These are phyloP conservation scores for Drosophila mauritiana DNA, from an alignment of 1,140 invertebrate genomes.

Conservation along the genomic window DNA sequence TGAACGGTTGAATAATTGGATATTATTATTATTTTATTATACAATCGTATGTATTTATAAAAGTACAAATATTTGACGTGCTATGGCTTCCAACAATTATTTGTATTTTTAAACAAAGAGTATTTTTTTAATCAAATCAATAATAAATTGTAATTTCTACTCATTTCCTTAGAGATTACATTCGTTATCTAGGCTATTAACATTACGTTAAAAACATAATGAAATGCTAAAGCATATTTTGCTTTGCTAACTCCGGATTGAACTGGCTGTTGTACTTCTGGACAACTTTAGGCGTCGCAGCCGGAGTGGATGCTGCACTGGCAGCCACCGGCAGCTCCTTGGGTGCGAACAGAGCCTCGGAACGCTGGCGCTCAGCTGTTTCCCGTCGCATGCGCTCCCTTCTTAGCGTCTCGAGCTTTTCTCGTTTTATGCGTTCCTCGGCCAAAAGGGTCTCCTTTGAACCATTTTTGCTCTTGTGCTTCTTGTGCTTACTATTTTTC, in stretches of 20 bases:
- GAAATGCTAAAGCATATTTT: constrained; percentile 23
- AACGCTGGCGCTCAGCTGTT: constrained; percentile 89
- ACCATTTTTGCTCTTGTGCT: constrained; percentile 66
- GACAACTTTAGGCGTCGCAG: constrained; percentile 55
- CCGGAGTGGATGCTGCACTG: constrained; percentile 34
- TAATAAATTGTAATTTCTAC: too few species aligned
- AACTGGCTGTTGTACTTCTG: constrained; percentile 75
- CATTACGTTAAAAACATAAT: background rate
- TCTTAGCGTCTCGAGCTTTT: constrained; percentile 90
- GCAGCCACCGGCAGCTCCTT: constrained; percentile 11
- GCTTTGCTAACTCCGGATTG: constrained; percentile 57
- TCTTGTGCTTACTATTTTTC: constrained; percentile 54
- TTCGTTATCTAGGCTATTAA: too few species aligned
- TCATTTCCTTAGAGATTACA: too few species aligned
- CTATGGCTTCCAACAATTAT: too few species aligned
- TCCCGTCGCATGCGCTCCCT: constrained; percentile 92
- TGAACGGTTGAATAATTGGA: background rate
- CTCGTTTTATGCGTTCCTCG: constrained; percentile 57
- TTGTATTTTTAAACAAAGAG: too few species aligned
- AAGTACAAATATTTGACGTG: background rate
- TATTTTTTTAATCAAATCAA: too few species aligned
- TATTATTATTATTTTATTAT: background rate
- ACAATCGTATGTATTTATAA: background rate
- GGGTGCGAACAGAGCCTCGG: constrained; percentile 88
- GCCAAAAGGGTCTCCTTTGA: background rate